Evolutionary conservation across 2,888 invertebrate genomes (phyloP), one percentile per base, ranked within the genome.

Genomic region (Microctonus hyperodae): DNA sequence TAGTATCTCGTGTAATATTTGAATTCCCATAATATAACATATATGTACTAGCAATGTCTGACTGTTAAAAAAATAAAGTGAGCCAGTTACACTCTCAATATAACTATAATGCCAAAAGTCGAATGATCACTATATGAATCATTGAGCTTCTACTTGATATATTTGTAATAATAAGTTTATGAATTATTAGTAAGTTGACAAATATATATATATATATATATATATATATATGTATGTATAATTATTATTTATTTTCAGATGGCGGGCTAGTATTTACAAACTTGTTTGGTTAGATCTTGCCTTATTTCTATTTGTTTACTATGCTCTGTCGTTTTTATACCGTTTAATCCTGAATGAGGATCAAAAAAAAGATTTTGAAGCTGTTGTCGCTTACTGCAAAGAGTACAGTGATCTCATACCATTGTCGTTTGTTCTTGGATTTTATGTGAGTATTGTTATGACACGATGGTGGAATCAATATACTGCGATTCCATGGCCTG

Each of bases 251-350:
- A n/a, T n/a, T 89, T 89, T 71, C 87, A 96, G 96, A 88, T 97
- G 97, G 97, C 90, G 91, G 74, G 97, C 96, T 51, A 96, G 96
- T 82, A 93, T 97, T 78, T 97, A 97, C 89, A 97, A 97, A 85
- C 86, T 97, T 74, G 92, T 97, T 70, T 97, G 96, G 95, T 87
- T 94, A 74, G 97, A 97, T 83, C 87, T 96, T 63, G 80, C 93
- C 31, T 87, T 93, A 62, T 97, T 95, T 83, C 87, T 95, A 69
- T 85, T 89, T 37, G 82, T 92, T 64, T 97, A 96, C 83, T 94
- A 95, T 79, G 78, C 88, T 50, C 88, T 97, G 72, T 95, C 92
- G 83, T 83, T 93, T 71, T 86, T 90, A 2, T 97, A 97, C 84
- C 88, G 94, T 70, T 88, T 91, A 77, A 84, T 88, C 23, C 86